These are phyloP conservation scores for Cydia splendana DNA, from an alignment of 1,140 invertebrate species.

Conservation along the genomic window DNA sequence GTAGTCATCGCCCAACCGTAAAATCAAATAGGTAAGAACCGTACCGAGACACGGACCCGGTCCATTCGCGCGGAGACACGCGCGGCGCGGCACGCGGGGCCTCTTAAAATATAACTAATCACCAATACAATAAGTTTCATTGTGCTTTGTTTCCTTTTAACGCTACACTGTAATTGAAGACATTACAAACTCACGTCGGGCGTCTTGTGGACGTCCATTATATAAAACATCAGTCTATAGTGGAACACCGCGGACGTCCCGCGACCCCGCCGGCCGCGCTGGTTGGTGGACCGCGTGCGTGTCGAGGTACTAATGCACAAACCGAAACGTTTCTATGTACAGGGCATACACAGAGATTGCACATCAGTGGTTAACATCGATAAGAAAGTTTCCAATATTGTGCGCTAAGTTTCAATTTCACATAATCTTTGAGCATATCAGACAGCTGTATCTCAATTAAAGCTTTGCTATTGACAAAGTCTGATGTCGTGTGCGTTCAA, in stretches of 20 bases:
- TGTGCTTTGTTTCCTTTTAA: constrained; percentile 44
- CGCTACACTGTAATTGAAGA: constrained; percentile 32
- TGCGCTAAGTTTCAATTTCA: constrained; percentile 77
- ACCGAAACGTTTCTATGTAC: constrained; percentile 64
- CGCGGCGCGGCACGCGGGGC: constrained; percentile 25
- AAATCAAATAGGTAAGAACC: constrained; percentile 69
- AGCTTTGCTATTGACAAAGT: constrained; percentile 78
- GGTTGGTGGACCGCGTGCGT: constrained; percentile 38
- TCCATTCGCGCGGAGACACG: constrained; percentile 62
- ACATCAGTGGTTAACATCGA: constrained; percentile 71
- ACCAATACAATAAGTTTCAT: constrained; percentile 41
- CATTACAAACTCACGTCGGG: constrained; percentile 17
- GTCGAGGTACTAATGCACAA: constrained; percentile 61
- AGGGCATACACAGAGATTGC: constrained; percentile 68
- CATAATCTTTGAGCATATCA: constrained; percentile 72
- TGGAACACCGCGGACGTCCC: constrained; percentile 3
- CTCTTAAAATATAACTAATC: constrained; percentile 34
- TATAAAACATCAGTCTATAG: constrained; percentile 35
- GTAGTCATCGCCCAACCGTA: constrained; percentile 75
- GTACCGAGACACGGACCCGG: constrained; percentile 67
- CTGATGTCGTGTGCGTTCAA: constrained; percentile 50
- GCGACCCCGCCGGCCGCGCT: constrained; percentile 20
- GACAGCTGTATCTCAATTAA: constrained; percentile 72
- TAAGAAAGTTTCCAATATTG: constrained; percentile 73
- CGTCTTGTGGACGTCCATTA: constrained; percentile 7